Evolutionary conservation across 1,140 invertebrate species (phyloP).

Genomic region (Hydropsyche tenuis): DNA sequence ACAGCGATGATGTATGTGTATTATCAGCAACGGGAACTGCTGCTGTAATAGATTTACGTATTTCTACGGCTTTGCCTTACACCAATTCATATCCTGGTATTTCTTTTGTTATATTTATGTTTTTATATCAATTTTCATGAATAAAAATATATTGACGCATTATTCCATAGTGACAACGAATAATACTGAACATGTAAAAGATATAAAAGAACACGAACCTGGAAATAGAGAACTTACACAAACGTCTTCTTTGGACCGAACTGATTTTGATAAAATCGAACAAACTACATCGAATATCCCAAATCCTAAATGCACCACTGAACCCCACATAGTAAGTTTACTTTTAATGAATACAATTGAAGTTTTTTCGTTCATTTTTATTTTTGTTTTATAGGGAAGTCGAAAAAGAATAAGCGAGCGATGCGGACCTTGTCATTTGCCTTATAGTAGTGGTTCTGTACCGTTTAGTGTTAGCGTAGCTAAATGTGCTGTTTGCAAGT

Average conservation of each 20-base stretch:
- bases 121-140: not conserved
- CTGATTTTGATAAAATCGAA: constrained; percentile 48
- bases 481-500: constrained; percentile 75
- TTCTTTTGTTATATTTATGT: not conserved
- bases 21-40: constrained; percentile 93
- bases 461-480: constrained; percentile 70
- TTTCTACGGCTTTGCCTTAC: constrained; percentile 6
- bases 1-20: constrained; percentile 92
- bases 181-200: constrained; percentile 6
- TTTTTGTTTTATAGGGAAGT: not conserved
- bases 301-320: not conserved
- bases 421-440: constrained; percentile 77
- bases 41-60: constrained; percentile 70
- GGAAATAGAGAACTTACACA: constrained; percentile 41
- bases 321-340: not conserved
- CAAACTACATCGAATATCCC: constrained; percentile 30
- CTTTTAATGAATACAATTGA: not conserved
- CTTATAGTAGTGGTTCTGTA: constrained; percentile 74
- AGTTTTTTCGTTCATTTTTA: constrained; percentile 11
- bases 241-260: constrained; percentile 46
- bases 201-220: constrained; percentile 23
- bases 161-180: not conserved
- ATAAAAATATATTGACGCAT: too few relatives aligned
- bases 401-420: constrained; percentile 36
- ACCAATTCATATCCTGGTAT: constrained; percentile 19